Base-by-base conservation (phyloP, 1,140 invertebrate genomes). In the Odontomachus brunneus region DNA sequence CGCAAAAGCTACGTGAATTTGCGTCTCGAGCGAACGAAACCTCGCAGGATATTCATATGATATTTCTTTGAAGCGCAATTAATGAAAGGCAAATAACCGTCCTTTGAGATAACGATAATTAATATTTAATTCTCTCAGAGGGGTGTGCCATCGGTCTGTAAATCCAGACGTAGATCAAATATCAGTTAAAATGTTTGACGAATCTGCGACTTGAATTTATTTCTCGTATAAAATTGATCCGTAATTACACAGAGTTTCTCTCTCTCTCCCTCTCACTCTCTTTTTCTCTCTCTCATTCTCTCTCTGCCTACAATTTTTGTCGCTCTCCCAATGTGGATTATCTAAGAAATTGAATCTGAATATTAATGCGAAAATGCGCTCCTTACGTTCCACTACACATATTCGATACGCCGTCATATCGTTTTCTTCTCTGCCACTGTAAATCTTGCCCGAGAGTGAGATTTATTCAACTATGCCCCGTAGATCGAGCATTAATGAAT, bases 401-500 rank as follows among this genome's bases (percentile, higher is more conserved):
- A 80, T 57, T 80, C 33, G 65, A 33, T 57, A 57, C 44, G 44
- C 26, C 73, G 75, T 38, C 75, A 80, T 80, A 80, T 80, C 69
- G 65, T 65, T 57, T 57, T 22, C 51, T 33, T 76, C 49, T 17
- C 49, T 17, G 65, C 48, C 65, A 66, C 57, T 57, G 76, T 81
- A 86, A 85, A 85, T 86, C 84, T 86, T 55, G 44, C 67, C 29
- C 63, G 3, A 1, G 26, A 14, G 44, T 14, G 48, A 87, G 83
- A 84, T 88, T 87, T 88, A 88, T 88, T 82, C 65, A 65, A 71
- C 65, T 78, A 24, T 29, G 66, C 55, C 53, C 74, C 48, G 75
- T 87, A 69, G 74, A 88, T 87, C 82, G 82, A 65, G 75, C 85
- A 66, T 87, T 87, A 84, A 88, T 87, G 86, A 88, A 88, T 88